Conservation (phyloP, 1,140 invertebrate genomes). For the Zaprionus capensis region DNA sequence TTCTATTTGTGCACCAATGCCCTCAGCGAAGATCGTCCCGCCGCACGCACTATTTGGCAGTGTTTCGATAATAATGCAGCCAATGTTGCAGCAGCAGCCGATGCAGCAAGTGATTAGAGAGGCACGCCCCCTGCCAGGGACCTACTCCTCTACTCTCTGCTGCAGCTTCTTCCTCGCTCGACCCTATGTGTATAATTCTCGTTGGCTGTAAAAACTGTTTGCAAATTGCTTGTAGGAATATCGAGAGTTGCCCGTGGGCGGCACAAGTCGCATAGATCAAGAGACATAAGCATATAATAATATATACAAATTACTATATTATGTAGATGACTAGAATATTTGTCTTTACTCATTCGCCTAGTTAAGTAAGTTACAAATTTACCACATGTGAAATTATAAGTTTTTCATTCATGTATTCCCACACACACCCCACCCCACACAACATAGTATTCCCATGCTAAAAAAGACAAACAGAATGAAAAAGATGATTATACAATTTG, state of each 20-base stretch:
- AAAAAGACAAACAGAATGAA: neutral
- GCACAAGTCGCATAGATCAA: neutral
- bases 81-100: conserved; percentile 18
- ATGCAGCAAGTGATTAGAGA: conserved; percentile 36
- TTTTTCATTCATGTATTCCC: neutral
- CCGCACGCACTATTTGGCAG: conserved; percentile 84
- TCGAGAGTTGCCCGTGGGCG: neutral
- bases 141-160: neutral
- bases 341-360: conserved; percentile 1
- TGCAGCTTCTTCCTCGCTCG: neutral
- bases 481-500: neutral
- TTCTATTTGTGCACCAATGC: conserved; percentile 90
- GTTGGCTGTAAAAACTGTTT: conserved; percentile 8
- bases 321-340: neutral
- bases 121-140: neutral
- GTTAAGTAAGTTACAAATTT: neutral
- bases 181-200: conserved; percentile 1
- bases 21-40: conserved; percentile 87
- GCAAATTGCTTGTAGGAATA: neutral
- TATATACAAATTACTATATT: neutral
- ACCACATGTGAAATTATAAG: neutral
- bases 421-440: too few relatives aligned
- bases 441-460: neutral
- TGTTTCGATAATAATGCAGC: conserved; percentile 66
- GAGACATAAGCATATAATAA: neutral